Percentiles rank a stretch among this genome's conserved stretches.
These are phyloP conservation scores for Sturnus vulgaris DNA, from an alignment of 2,113 vertebrate species.

Conservation along the genomic window DNA sequence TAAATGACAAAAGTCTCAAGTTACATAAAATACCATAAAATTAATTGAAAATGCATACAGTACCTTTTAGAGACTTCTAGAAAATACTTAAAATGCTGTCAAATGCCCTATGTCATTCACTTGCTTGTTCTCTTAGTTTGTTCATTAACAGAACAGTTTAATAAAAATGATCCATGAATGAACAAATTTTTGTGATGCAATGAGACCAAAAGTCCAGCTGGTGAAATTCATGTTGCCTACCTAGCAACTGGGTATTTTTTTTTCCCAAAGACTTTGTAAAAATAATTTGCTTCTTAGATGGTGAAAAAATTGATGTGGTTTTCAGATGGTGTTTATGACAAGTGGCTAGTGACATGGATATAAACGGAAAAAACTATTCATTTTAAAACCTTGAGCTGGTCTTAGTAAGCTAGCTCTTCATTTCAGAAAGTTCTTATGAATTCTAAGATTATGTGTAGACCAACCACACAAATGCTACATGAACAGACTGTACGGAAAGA, in stretches of 20 bases:
- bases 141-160: not conserved
- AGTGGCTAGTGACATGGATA: slow-evolving; percentile 18
- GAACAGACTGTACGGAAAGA: not conserved
- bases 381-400: slow-evolving; percentile 14
- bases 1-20: not conserved
- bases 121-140: not conserved
- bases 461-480: not conserved
- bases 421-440: slow-evolving; percentile 27
- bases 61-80: not conserved
- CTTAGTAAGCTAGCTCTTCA: not conserved
- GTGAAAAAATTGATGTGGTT: not conserved
- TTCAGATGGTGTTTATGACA: not conserved
- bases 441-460: not conserved
- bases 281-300: not conserved
- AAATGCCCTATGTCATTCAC: not conserved
- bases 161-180: not conserved
- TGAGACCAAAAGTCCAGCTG: not conserved
- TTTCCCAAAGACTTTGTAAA: not conserved
- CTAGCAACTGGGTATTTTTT: not conserved
- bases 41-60: not conserved
- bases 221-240: not conserved
- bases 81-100: not conserved
- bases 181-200: not conserved
- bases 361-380: slow-evolving; percentile 41
- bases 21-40: not conserved